Evolutionary conservation across 2,888 invertebrate species (phyloP), one percentile per base, ranked within the genome.

Genomic region (Ganaspis brasiliensis): DNA sequence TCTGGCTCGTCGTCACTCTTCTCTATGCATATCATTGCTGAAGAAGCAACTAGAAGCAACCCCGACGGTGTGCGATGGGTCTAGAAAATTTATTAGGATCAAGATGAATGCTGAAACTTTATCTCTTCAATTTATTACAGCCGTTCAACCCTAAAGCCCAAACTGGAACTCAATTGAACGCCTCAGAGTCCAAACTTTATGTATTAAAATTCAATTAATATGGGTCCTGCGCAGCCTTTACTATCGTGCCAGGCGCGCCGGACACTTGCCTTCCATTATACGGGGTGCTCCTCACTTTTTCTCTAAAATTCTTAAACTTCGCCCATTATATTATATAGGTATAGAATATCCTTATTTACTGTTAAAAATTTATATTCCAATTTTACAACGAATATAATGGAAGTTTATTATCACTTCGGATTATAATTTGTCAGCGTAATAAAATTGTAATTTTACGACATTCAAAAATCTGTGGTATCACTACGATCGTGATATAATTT

Each of bases 1-100:
- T 72, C 77, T 77, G 78, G 81, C 76, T 78, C 75, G 72, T 80
- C 70, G 76, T 75, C 72, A 74, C 78, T 52, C 73, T 80, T 61
- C 74, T 76, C 52, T 75, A 78, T 80, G 82, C 82, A 82, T 82
- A 82, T 82, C 82, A 82, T 75, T 82, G 80, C 79, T 82, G 80
- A 82, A 67, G n/a, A 49, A 24, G 67, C 67, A 67, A 67, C 45
- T 14, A 67, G 24, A 45, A 6, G 4, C 45, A n/a, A 14, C 14
- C 14, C 45, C 45, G 4, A 2, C 16, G 16, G 9, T 19, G 16
- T 45, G 45, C 52, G 9, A 52, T 52, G 49, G 40, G 14, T 40
- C 21, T 67, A 40, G 63, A 67, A 21, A 40, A 67, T 67, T 67
- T 21, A 67, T 67, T 67, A 67, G 40, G 21, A 40, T 24, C 21